phyloP scores from a whole-genome alignment of 2,888 invertebrate species.

The Epirrhoe alternata region DNA sequence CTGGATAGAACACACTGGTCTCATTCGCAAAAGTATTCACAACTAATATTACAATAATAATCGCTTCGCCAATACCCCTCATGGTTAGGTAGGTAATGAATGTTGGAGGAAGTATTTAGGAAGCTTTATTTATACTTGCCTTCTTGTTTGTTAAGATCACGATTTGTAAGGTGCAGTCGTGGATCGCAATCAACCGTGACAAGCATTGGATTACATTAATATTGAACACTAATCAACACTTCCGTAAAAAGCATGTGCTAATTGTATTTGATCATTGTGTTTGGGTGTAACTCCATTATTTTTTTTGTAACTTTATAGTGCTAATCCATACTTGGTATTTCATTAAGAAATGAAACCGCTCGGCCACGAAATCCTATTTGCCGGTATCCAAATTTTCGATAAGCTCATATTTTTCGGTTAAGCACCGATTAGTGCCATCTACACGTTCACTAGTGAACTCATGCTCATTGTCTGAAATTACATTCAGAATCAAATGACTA shows the following conservation, averaged over 20 bases:
- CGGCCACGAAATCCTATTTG: too few species aligned
- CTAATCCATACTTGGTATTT: too few species aligned
- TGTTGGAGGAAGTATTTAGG: conserved; percentile 55
- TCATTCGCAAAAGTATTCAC: conserved; percentile 23
- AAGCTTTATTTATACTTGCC: conserved; percentile 73
- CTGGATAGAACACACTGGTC: conserved; percentile 47
- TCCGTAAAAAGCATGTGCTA: neutral
- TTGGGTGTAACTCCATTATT: too few species aligned
- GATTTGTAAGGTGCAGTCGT: conserved; percentile 47
- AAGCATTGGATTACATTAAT: neutral
- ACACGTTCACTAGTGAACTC: too few species aligned
- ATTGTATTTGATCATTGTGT: too few species aligned
- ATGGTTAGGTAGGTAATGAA: conserved; percentile 58
- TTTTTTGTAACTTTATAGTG: too few species aligned
- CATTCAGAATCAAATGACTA: too few species aligned
- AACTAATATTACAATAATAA: conserved; percentile 35
- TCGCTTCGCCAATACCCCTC: conserved; percentile 45
- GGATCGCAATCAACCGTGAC: conserved; percentile 18
- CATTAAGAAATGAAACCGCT: too few species aligned
- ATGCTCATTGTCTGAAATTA: too few species aligned
- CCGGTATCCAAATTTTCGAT: too few species aligned
- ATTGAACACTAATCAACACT: neutral
- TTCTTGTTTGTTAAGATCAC: conserved; percentile 66
- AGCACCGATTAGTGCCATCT: too few species aligned
- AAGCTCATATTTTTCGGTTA: too few species aligned